Percentiles rank a stretch among this genome's conserved stretches.
phyloP scores from a whole-genome alignment of 2,113 vertebrate genomes.

The Anolis sagrei region DNA sequence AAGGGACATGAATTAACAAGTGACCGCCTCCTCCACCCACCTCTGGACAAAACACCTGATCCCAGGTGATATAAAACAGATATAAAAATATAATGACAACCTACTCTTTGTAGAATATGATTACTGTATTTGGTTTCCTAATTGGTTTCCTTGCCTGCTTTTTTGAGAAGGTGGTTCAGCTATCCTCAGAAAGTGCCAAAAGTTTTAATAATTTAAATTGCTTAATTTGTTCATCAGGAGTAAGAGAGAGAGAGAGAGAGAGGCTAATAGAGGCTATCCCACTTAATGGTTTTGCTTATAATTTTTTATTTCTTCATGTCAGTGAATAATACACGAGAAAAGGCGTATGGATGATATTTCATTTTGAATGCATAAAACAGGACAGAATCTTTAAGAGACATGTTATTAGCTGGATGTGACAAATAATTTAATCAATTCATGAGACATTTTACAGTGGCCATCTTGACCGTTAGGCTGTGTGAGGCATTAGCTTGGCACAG shows the following conservation, averaged over 20 bases:
- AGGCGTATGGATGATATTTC: background rate
- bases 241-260: background rate
- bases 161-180: background rate
- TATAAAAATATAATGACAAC: too few relatives aligned
- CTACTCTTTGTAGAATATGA: background rate
- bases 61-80: too few relatives aligned
- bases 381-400: too few relatives aligned
- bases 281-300: background rate
- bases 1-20: too few relatives aligned
- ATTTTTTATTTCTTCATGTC: background rate
- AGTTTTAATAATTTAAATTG: fast-evolving
- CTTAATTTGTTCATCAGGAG: background rate
- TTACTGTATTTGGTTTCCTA: background rate
- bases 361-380: too few relatives aligned
- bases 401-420: too few relatives aligned
- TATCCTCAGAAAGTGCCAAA: background rate
- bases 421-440: too few relatives aligned
- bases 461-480: too few relatives aligned
- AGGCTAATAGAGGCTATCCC: background rate
- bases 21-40: too few relatives aligned
- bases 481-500: too few relatives aligned
- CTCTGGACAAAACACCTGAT: too few relatives aligned
- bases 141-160: background rate
- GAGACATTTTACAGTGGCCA: too few relatives aligned
- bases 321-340: background rate